Evolutionary conservation across 2,888 invertebrate species (phyloP).

Genomic region (Podotricha telesiphe): DNA sequence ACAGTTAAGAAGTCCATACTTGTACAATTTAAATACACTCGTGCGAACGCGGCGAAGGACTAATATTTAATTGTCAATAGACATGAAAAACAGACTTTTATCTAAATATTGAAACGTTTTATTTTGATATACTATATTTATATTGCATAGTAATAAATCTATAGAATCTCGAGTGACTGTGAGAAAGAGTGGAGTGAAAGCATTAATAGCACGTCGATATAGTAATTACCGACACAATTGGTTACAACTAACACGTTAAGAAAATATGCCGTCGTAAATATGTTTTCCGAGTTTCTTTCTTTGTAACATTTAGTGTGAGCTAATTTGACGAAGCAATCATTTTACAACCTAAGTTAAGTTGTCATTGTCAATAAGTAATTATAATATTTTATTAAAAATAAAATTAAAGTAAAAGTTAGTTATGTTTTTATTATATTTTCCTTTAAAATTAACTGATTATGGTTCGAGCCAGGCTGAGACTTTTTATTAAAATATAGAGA

Average conservation of each 20-base stretch:
- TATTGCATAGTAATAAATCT: conserved; percentile 19
- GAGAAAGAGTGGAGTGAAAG: conserved; percentile 65
- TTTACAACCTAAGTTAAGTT: background rate
- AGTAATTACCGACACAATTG: conserved; percentile 62
- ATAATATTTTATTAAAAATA: no score
- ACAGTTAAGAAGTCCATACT: background rate
- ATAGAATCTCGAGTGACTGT: conserved; percentile 32
- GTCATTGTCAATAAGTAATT: background rate
- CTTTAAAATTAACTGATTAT: no score
- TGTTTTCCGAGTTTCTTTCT: conserved; percentile 59
- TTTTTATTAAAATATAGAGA: no score
- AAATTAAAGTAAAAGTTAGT: no score
- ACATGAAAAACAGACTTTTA: background rate
- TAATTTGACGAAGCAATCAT: background rate
- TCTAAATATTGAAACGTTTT: background rate
- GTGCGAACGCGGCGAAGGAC: conserved; percentile 12
- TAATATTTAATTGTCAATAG: background rate
- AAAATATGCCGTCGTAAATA: conserved; percentile 60
- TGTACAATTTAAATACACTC: background rate
- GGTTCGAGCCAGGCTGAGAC: no score
- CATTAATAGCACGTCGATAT: conserved; percentile 60
- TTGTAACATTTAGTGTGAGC: conserved; percentile 43
- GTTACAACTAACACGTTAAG: conserved; percentile 58
- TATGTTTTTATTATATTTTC: no score
- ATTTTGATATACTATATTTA: background rate